A percentile compares a stretch with the other conserved stretches of the same genome.
phyloP scores from a whole-genome alignment of 2,113 vertebrate genomes.

The Capra hircus region DNA sequence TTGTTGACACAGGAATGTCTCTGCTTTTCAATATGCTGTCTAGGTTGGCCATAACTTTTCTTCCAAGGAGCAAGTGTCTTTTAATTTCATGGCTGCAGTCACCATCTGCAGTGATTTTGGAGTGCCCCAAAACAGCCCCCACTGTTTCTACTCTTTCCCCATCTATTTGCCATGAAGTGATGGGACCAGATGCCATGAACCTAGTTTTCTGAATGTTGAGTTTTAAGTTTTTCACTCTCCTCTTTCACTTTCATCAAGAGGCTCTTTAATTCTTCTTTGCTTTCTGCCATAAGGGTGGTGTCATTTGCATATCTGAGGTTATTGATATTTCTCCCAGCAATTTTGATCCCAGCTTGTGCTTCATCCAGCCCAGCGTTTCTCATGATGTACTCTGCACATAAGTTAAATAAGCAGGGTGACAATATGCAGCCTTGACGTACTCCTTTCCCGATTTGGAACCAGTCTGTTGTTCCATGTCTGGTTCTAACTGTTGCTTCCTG shows the following conservation, averaged over 20 bases:
- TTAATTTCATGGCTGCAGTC: neutral
- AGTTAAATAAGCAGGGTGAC: neutral
- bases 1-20: neutral
- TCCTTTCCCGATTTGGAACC: neutral
- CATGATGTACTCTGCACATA: neutral
- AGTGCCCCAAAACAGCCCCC: neutral
- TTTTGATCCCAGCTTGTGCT: neutral
- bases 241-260: neutral
- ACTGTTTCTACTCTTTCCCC: neutral
- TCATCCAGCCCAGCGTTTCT: fast-evolving
- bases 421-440: neutral
- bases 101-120: neutral
- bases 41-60: neutral
- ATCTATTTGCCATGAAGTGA: neutral
- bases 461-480: neutral
- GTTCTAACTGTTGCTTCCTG: neutral
- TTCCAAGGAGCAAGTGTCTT: neutral
- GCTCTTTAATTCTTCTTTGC: neutral
- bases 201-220: neutral
- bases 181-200: neutral
- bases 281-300: neutral
- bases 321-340: neutral
- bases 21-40: neutral
- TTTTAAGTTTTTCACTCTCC: neutral
- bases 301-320: neutral